Evolutionary conservation across 2,888 invertebrate species (phyloP).

Genomic region (Drosophila niveifrons): DNA sequence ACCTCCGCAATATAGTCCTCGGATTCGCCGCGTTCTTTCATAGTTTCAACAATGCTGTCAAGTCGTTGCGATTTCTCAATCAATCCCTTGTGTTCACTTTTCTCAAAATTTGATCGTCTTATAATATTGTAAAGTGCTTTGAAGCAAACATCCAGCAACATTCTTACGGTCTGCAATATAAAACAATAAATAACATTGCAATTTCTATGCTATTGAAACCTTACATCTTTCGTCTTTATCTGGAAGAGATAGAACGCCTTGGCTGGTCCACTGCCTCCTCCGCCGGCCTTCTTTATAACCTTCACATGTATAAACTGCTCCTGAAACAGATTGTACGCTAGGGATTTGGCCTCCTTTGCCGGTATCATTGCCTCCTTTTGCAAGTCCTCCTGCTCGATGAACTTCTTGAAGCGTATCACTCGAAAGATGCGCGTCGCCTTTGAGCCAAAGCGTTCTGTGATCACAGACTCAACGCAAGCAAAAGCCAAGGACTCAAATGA

Average conservation of each 20-base stretch:
- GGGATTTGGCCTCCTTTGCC: constrained; percentile 95
- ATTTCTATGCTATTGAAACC: neutral
- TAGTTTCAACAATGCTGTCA: constrained; percentile 92
- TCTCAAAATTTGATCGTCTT: constrained; percentile 88
- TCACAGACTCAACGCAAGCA: constrained; percentile 90
- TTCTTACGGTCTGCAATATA: constrained; percentile 87
- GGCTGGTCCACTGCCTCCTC: constrained; percentile 90
- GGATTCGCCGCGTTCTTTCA: constrained; percentile 92
- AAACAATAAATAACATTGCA: no score
- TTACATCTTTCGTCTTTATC: constrained; percentile 89
- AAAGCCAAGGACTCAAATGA: constrained; percentile 91
- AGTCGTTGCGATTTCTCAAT: constrained; percentile 95
- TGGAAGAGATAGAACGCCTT: constrained; percentile 93
- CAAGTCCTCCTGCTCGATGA: constrained; percentile 95
- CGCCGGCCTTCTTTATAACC: constrained; percentile 90
- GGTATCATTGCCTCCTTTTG: constrained; percentile 97
- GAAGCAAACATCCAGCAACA: constrained; percentile 90
- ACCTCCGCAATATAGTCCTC: constrained; percentile 93
- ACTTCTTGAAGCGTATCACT: constrained; percentile 91
- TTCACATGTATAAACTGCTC: constrained; percentile 87
- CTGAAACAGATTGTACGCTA: constrained; percentile 93
- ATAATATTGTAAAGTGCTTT: constrained; percentile 90
- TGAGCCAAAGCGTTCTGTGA: constrained; percentile 94
- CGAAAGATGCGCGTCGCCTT: constrained; percentile 95
- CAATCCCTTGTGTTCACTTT: constrained; percentile 90